Base-by-base conservation (phyloP, 2,113 vertebrate genomes). In the Etheostoma spectabile region DNA sequence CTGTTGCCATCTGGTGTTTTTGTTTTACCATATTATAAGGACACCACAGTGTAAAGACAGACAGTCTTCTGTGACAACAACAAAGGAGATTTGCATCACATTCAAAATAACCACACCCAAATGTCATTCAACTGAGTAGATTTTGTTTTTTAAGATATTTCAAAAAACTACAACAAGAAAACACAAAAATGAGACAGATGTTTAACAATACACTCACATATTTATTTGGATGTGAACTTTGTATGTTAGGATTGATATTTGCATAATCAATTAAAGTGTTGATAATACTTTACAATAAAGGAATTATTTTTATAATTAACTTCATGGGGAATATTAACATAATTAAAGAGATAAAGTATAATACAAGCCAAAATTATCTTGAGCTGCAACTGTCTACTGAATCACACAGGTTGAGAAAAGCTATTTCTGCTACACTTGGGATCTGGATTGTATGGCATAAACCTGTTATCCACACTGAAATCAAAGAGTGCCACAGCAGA, bases 251-350 rank as follows among this genome's bases (percentile, higher is more conserved):
- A 57, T 30, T 72, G 74, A 35, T 55, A 69, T 78, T 88, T 61
- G 64, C 64, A 80, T 33, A 27, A 84, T 85, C 79, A 85, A 77
- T 90, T 71, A 66, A 77, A 82, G 80, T 35, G 38, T 49, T 63
- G 51, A 89, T 91, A 93, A 93, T 92, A 93, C 91, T 92, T 91
- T 74, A 91, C 68, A 92, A 86, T 60, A 38, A 59, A 69, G 19
- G 13, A 22, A 53, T 48, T 72, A 0, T 42, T 46, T 83, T 49
- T 24, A 63, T 22, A 57, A 71, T 68, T 27, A 82, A 82, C 46
- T 22, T 75, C 18, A 67, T 57, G 3, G 21, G 22, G 18, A 8
- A 42, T 42, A 42, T 11, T 11, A 42, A 42, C 38, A 82, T 82
- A 86, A 72, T 84, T 66, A 84, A 84, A 60, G 53, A 55, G 35